Base-by-base conservation (phyloP, 2,113 vertebrate species). In the Engraulis encrasicolus region DNA sequence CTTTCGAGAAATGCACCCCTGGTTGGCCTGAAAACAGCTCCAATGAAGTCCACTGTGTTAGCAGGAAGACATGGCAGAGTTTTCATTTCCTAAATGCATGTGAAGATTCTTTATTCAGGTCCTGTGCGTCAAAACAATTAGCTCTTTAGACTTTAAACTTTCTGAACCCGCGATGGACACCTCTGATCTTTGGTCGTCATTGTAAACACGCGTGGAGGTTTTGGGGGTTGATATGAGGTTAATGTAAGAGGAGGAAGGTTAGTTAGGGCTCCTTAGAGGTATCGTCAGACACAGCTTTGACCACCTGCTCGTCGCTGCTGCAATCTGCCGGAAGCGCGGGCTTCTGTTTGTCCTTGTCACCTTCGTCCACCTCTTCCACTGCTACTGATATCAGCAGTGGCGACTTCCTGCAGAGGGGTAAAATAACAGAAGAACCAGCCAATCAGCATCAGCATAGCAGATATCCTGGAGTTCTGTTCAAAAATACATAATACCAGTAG, bases 341-440 rank as follows among this genome's bases (percentile, higher is more conserved):
- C 20, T 87, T 91, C 58, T 82, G 91, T 87, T 18, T 87, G 50
- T 91, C 90, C 27, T 84, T 91, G 80, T 91, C 91, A 27, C 89
- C 91, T 0, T 87, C n/a, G 79, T 92, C 91, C 0, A 85, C 85
- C 83, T 93, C 91, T 6, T 87, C 92, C 11, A 78, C 81, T 1
- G 80, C 81, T 79, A 89, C 87, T 0, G 90, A 17, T 86, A 88
- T 48, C 78, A 86, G 86, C 1, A 90, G 84, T 6, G 89, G 6
- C 0, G 92, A 92, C 83, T 90, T 91, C 79, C 93, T 94, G 89
- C 45, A 18, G 37, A 81, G 37, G 34, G 48, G n/a, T n/a, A n/a
- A n/a, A n/a, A n/a, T n/a, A n/a, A n/a, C 20, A 15, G 34, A 80
- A 36, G 66, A 74, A 74, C 66, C 23, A 34, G 66, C 54, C 5